Conservation (phyloP, 2,113 vertebrate genomes). For the Gopherus flavomarginatus region DNA sequence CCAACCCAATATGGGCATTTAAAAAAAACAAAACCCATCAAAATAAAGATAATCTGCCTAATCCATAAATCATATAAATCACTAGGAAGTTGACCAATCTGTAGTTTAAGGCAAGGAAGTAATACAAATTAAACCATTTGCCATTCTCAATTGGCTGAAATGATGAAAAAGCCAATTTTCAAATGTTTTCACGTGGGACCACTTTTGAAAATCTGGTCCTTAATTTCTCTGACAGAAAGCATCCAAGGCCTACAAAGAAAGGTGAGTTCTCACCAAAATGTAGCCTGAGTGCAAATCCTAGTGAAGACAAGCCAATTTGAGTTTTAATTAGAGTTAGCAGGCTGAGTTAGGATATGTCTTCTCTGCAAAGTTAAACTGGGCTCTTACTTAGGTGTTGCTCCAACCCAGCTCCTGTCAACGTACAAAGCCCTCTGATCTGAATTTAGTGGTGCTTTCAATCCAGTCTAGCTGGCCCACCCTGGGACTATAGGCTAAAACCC, state of each 20-base stretch:
- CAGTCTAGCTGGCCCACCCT: not conserved
- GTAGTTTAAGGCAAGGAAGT: constrained; percentile 9
- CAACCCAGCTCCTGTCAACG: not conserved
- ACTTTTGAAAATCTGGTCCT: too few species aligned
- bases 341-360: accelerated
- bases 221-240: too few species aligned
- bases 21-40: not conserved
- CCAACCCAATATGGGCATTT: not conserved
- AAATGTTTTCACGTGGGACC: not conserved
- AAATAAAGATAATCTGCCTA: not conserved
- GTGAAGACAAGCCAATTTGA: too few species aligned
- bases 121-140: constrained; percentile 25
- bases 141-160: not conserved
- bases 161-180: not conserved
- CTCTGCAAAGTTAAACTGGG: accelerated
- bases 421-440: accelerated
- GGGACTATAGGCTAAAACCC: accelerated
- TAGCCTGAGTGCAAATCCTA: too few species aligned
- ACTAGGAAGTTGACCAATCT: not conserved
- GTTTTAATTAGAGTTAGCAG: accelerated
- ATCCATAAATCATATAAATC: not conserved
- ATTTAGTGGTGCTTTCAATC: not conserved
- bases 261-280: too few species aligned
- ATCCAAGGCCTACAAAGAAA: too few species aligned
- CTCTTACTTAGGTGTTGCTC: not conserved